Conservation (phyloP, 2,113 vertebrate genomes). For the Triplophysa tibetana region DNA sequence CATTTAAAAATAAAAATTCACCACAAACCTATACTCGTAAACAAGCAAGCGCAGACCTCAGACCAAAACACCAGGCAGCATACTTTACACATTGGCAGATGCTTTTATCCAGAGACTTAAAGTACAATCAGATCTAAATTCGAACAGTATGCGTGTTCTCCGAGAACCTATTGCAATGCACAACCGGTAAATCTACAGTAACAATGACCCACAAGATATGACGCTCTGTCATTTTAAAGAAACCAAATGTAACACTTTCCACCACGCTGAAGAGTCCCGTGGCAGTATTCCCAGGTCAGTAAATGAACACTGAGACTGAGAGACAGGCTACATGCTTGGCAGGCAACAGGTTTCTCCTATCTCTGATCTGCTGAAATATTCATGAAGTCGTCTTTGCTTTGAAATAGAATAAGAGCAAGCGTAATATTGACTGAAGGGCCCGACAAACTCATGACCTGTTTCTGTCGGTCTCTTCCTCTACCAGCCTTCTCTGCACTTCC, state of each 20-base stretch:
- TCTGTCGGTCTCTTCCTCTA: constrained; percentile 40
- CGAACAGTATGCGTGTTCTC: too few species aligned
- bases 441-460: constrained; percentile 13
- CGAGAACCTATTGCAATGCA: too few species aligned
- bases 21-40: constrained; percentile 41
- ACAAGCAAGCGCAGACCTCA: constrained; percentile 29
- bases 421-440: constrained; percentile 30
- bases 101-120: too few species aligned
- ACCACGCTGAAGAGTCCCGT: constrained; percentile 37
- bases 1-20: constrained; percentile 6
- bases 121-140: too few species aligned
- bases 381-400: constrained; percentile 37
- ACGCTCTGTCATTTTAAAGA: background rate
- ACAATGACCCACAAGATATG: too few species aligned
- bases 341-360: constrained; percentile 48
- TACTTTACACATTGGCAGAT: too few species aligned
- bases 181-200: too few species aligned
- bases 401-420: constrained; percentile 6
- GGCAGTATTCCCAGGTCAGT: constrained; percentile 10
- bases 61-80: background rate
- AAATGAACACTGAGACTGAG: constrained; percentile 39
- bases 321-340: constrained; percentile 39
- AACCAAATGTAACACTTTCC: constrained; percentile 34
- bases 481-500: constrained; percentile 67
- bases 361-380: constrained; percentile 50